Evolutionary conservation across 1,140 invertebrate genomes (phyloP).

Genomic region (Pogonus chalceus): DNA sequence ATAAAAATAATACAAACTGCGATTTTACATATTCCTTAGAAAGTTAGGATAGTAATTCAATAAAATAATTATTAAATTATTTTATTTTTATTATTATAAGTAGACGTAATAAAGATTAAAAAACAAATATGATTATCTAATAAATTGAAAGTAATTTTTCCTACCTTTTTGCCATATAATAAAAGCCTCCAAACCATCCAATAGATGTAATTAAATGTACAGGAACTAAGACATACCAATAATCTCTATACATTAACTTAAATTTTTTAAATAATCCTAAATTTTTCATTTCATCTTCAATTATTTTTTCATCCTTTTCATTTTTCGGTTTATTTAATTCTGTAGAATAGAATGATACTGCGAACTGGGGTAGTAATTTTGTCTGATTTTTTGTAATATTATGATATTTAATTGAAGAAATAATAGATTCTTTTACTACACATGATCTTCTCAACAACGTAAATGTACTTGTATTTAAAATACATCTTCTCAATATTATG

Average conservation of each 20-base stretch:
- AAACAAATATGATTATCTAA: no score
- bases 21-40: no score
- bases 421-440: not conserved
- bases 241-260: slow-evolving; percentile 85
- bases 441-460: not conserved
- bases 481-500: not conserved
- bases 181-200: slow-evolving; percentile 78
- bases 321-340: not conserved
- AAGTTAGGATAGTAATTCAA: no score
- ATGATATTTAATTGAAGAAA: not conserved
- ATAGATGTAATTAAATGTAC: slow-evolving; percentile 80
- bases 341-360: not conserved
- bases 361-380: not conserved
- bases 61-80: no score
- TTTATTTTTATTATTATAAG: no score
- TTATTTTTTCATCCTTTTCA: slow-evolving; percentile 11
- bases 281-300: slow-evolving; percentile 32
- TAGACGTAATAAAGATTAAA: no score
- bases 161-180: slow-evolving; percentile 78
- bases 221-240: slow-evolving; percentile 87
- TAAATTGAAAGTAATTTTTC: slow-evolving; percentile 15
- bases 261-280: slow-evolving; percentile 67
- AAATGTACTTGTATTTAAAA: not conserved
- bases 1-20: no score
- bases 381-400: not conserved